Evolutionary conservation across 64 coral and sea anemone species (phyloP), one percentile per base, ranked within the genome.

Genomic region (Cladopsammia gracilis): DNA sequence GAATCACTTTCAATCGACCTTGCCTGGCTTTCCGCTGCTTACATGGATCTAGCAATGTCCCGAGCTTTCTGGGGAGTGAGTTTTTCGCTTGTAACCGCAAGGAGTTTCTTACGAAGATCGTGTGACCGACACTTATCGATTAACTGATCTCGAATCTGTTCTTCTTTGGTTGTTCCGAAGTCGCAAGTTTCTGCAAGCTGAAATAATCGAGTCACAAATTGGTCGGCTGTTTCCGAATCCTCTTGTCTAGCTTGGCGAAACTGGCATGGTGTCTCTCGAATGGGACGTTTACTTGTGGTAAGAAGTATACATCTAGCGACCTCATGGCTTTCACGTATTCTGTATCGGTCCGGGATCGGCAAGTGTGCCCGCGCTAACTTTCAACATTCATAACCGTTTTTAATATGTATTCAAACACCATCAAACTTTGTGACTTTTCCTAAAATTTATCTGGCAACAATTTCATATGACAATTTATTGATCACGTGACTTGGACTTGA

Each of bases 21-120:
- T 13, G 91, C 83, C 14, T 79, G 83, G 11, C 85, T 93, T 64
- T 87, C 91, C 2, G 61, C 72, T 19, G 62, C 80, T 93, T 87
- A 85, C 92, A 88, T 94, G 16, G 76, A 85, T 71, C 91, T 26
- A 19, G 49, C 84, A 20, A 78, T 77, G 6, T 25, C 64, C 58
- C 73, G 75, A 22, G 62, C 19, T 25, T 44, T 64, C 51, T 78
- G 47, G 13, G 87, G 82, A 9, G 82, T 87, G 42, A 86, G 72
- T 87, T 16, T 52, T 45, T 16, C 90, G 4, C 79, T n/a, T n/a
- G n/a, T 77, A 42, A 16, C 57, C 48, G 22, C 91, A 4, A 93
- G 74, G 52, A 88, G 73, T 59, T 87, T 88, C 49, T 93, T 88
- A 9, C 75, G 49, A 61, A 79, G 73, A 43, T 79, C 75, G 47